These are phyloP conservation scores for Oncorhynchus tshawytscha DNA, from an alignment of 2,113 vertebrate species.

Conservation along the genomic window DNA sequence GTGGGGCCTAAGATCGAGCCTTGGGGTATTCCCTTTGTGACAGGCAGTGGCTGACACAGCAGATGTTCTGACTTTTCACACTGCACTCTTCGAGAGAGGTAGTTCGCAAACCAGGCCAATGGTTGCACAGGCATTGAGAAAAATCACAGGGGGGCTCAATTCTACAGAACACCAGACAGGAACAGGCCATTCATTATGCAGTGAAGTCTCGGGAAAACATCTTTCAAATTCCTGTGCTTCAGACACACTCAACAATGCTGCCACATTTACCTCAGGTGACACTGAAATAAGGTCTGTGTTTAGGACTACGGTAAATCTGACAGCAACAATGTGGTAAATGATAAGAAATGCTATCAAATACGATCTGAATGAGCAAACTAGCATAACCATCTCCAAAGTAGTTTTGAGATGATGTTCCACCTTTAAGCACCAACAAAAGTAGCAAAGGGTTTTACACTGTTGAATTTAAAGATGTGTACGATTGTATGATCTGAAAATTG, in stretches of 20 bases:
- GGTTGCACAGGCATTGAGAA: conserved; percentile 5
- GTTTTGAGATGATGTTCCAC: background rate
- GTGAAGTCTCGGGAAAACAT: conserved; percentile 6
- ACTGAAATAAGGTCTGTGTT: background rate
- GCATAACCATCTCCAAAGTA: no score
- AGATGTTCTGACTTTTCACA: no score
- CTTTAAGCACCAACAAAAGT: background rate
- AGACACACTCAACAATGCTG: background rate
- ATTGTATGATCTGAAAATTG: no score
- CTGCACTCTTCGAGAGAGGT: no score
- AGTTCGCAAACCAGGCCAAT: background rate
- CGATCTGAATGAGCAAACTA: no score
- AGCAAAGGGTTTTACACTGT: background rate
- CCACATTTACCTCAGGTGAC: conserved; percentile 1
- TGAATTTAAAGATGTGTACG: background rate
- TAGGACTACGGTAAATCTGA: no score
- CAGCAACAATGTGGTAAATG: no score
- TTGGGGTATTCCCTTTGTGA: no score
- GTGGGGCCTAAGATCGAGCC: no score
- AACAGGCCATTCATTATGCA: conserved; percentile 30
- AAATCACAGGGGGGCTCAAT: conserved; percentile 32
- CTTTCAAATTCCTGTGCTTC: conserved; percentile 16
- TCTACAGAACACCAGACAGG: conserved; percentile 23
- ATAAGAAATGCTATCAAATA: no score
- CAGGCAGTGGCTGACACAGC: no score